Evolutionary conservation across 2,113 vertebrate genomes (phyloP).

Genomic region (Thinocorus orbignyianus): DNA sequence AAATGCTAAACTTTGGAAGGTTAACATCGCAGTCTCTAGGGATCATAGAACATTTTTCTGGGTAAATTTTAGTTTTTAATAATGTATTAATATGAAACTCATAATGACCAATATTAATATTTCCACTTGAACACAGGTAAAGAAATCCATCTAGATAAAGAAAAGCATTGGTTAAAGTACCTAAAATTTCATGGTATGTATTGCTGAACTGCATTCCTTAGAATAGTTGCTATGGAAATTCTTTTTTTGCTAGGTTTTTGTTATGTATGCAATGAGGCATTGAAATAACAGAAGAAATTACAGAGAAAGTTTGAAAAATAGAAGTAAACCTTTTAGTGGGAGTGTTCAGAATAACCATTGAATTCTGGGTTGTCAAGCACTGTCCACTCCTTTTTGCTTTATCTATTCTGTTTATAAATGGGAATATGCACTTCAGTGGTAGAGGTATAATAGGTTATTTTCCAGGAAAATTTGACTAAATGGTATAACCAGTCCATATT

Average conservation of each 20-base stretch:
- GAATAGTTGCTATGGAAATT: constrained; percentile 52
- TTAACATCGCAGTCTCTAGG: neutral
- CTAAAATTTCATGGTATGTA: neutral
- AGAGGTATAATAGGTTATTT: neutral
- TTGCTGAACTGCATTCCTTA: neutral
- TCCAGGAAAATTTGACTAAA: neutral
- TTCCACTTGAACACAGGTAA: neutral
- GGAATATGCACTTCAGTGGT: neutral
- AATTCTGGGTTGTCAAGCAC: neutral
- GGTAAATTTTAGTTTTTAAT: neutral
- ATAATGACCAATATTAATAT: neutral
- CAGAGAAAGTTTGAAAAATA: neutral
- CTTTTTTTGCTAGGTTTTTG: neutral
- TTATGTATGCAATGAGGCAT: neutral
- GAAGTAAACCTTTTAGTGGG: neutral
- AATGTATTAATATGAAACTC: neutral
- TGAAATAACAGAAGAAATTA: constrained; percentile 2
- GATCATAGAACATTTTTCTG: neutral
- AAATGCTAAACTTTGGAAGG: neutral
- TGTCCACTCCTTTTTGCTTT: neutral
- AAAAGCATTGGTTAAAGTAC: neutral
- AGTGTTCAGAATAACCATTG: neutral
- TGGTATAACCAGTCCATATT: neutral
- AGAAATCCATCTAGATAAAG: neutral
- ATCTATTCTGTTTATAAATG: neutral